phyloP scores from a whole-genome alignment of 1,140 invertebrate species.

The Rhizoglyphus robini region DNA sequence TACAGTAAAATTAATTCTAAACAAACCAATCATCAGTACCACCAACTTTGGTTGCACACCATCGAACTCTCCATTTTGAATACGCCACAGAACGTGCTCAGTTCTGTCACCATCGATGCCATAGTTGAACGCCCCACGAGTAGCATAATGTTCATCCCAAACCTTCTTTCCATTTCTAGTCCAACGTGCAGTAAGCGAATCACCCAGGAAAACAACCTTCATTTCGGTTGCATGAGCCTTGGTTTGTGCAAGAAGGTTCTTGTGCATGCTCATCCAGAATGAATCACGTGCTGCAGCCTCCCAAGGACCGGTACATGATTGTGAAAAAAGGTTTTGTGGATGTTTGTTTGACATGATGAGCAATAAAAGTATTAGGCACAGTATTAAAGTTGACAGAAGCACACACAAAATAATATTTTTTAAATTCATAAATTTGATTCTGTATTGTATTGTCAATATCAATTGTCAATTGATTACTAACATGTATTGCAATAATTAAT shows the following conservation, averaged over 20 bases:
- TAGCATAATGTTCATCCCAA: neutral
- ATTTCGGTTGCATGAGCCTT: neutral
- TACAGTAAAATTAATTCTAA: neutral
- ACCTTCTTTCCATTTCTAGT: neutral
- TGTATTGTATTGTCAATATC: too few species aligned
- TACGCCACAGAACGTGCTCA: neutral
- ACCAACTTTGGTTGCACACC: conserved; percentile 61
- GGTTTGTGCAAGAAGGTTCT: neutral
- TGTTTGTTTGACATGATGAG: too few species aligned
- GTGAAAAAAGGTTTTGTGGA: too few species aligned
- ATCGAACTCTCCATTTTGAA: too few species aligned
- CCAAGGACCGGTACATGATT: too few species aligned
- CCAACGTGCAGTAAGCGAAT: neutral
- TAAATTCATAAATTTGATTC: too few species aligned
- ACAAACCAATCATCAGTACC: conserved; percentile 4
- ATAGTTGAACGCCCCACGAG: neutral
- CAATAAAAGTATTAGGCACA: too few species aligned
- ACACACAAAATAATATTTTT: too few species aligned
- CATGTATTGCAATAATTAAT: too few species aligned
- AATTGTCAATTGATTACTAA: too few species aligned
- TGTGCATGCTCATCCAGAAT: neutral
- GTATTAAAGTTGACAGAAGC: too few species aligned
- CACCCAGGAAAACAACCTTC: neutral
- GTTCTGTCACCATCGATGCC: too few species aligned
- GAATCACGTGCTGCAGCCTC: neutral